A percentile compares a stretch with the other conserved stretches of the same genome.
Evolutionary conservation across 1,140 invertebrate genomes (phyloP).

Genomic region (Streblospio benedicti): DNA sequence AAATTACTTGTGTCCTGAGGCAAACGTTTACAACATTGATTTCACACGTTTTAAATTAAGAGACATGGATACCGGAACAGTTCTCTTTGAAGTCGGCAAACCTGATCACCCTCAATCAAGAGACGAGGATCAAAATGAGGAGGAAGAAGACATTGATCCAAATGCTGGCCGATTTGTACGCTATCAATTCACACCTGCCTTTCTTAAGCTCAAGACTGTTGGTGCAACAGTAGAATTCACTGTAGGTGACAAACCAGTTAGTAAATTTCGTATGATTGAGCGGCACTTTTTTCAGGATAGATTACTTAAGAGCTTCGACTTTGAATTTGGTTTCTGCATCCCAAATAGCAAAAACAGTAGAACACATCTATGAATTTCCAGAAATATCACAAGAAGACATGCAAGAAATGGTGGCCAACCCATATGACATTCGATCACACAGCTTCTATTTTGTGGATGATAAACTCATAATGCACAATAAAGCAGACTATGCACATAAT

Average conservation of each 20-base stretch:
- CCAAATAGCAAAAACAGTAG: conserved; percentile 95
- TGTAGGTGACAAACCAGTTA: conserved; percentile 80
- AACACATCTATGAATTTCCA: conserved; percentile 99
- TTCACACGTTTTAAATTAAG: conserved; percentile 95
- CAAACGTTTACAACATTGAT: conserved; percentile 95
- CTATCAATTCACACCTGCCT: conserved; percentile 91
- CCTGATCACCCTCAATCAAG: conserved; percentile 50
- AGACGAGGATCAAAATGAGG: conserved; percentile 8
- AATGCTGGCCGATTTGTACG: conserved; percentile 86
- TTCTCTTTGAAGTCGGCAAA: conserved; percentile 96
- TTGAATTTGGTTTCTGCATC: conserved; percentile 99
- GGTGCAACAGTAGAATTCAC: conserved; percentile 96
- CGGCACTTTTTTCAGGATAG: conserved; percentile 90
- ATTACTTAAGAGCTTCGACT: conserved; percentile 96
- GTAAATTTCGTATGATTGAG: conserved; percentile 97
- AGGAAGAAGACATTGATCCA: conserved; percentile 59
- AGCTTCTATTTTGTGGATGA: conserved; percentile 99
- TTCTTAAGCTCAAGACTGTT: conserved; percentile 89
- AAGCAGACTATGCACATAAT: conserved; percentile 88
- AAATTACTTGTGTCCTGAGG: conserved; percentile 84
- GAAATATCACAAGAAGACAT: conserved; percentile 72
- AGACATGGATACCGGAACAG: conserved; percentile 82
- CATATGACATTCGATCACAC: conserved; percentile 94
- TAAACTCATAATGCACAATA: conserved; percentile 96
- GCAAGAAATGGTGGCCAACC: conserved; percentile 88